Evolutionary conservation across 2,797 vertebrate species (phyloP), one percentile per base, ranked within the genome.

Genomic region (Acipenser transmontanus): DNA sequence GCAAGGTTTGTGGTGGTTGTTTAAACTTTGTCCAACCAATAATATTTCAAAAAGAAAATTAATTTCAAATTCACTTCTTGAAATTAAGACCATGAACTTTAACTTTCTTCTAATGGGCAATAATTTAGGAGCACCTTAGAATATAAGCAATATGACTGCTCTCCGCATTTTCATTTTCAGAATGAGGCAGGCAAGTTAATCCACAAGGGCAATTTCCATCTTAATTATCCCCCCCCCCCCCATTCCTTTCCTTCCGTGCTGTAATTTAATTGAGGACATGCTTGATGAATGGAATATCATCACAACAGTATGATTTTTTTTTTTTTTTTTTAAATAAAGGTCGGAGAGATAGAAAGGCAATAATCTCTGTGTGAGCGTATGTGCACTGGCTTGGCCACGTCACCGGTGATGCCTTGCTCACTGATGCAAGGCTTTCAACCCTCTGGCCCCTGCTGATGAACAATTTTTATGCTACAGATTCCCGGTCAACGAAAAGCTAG

Each of bases 221-320:
- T 34, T 34, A 3, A 34, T 4, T 34, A 34, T 34, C 34, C 34
- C 34, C 34, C 20, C 34, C 0, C 34, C 34, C 2, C 20, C 20
- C 4, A 34, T 34, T 34, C 12, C 54, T n/a, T 57, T 57, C 54
- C 9, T 2, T 57, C 54, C 14, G 12, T 14, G 12, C 54, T 57
- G 54, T 11, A 14, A 57, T 57, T 57, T 50, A 62, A 13, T 34
- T 62, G 60, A 62, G 49, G 17, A 67, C 50, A 62, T 47, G 59
- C 47, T 62, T 13, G 66, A 51, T 47, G 50, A 62, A 51, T 52
- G 54, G 50, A 9, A 61, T 62, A 67, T 14, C 20, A 67, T 14
- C 11, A 50, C 61, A 67, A 50, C 66, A 67, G 20, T 57, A 52
- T 52, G 11, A 54, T 61, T 67, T 67, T 54, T 67, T 67, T 13